Conservation (phyloP, 2,113 vertebrate species). For the Pachyramphus minor region DNA sequence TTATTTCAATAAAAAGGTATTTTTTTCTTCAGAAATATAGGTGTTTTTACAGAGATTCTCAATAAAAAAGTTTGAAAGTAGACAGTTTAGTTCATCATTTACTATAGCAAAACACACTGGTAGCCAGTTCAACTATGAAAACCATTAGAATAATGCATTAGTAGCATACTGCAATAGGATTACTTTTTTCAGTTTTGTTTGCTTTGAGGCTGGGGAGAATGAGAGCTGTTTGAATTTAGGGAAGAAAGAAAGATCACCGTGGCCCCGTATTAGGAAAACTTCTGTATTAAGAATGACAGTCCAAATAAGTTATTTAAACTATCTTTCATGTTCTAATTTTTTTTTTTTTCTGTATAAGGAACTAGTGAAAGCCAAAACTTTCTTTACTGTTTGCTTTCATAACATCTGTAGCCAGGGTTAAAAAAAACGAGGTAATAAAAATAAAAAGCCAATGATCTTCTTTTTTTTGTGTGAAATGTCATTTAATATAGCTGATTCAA, state of each 20-base stretch:
- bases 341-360: neutral
- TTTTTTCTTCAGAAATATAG: neutral
- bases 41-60: neutral
- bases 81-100: neutral
- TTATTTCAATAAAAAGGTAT: neutral
- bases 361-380: neutral
- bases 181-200: neutral
- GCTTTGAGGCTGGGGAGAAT: neutral
- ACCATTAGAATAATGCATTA: neutral
- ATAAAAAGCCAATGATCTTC: neutral
- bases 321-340: neutral
- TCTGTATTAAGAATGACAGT: neutral
- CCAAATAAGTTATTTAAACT: neutral
- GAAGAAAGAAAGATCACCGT: neutral
- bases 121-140: neutral
- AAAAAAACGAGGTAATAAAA: neutral
- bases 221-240: neutral
- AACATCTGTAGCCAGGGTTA: accelerated
- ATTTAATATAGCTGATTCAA: neutral
- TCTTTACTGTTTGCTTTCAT: neutral
- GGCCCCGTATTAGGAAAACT: neutral
- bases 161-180: neutral
- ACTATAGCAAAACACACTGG: neutral
- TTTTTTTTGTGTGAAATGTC: neutral
- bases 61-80: neutral